phyloP scores from a whole-genome alignment of 2,113 vertebrate genomes.

The Sinosuthora webbiana region DNA sequence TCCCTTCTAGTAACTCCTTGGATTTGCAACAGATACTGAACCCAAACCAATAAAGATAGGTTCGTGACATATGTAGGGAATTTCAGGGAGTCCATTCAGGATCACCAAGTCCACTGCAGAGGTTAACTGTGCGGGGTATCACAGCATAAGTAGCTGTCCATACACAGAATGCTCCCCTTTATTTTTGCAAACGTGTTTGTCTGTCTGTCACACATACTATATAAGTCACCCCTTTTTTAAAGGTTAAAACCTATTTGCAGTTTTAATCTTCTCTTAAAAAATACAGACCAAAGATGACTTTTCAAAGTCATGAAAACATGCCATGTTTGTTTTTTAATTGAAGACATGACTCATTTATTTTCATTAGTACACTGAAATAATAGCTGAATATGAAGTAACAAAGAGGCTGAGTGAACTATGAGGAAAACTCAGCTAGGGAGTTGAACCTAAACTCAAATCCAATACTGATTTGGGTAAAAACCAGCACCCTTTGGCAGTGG shows the following conservation, averaged over 20 bases:
- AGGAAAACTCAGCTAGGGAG: neutral
- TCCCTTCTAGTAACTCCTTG: neutral
- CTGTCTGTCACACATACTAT: neutral
- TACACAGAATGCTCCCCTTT: neutral
- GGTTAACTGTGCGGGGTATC: neutral
- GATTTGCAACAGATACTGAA: neutral
- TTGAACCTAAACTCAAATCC: neutral
- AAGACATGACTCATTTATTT: constrained; percentile 9
- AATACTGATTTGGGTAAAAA: neutral
- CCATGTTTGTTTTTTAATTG: neutral
- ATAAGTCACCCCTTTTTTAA: neutral
- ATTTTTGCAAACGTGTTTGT: neutral
- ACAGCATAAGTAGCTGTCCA: neutral
- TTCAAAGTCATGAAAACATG: neutral
- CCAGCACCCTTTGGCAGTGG: neutral
- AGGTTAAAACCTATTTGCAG: neutral
- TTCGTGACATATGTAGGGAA: neutral
- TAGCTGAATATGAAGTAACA: constrained; percentile 7
- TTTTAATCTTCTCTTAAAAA: neutral
- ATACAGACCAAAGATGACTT: neutral
- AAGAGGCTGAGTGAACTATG: neutral
- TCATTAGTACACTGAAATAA: neutral
- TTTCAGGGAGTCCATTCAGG: neutral
- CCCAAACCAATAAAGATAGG: neutral
- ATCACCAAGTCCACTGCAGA: neutral